These are phyloP conservation scores for Parazoanthus darwini DNA, from an alignment of 92 coral and sea anemone species.

Conservation along the genomic window DNA sequence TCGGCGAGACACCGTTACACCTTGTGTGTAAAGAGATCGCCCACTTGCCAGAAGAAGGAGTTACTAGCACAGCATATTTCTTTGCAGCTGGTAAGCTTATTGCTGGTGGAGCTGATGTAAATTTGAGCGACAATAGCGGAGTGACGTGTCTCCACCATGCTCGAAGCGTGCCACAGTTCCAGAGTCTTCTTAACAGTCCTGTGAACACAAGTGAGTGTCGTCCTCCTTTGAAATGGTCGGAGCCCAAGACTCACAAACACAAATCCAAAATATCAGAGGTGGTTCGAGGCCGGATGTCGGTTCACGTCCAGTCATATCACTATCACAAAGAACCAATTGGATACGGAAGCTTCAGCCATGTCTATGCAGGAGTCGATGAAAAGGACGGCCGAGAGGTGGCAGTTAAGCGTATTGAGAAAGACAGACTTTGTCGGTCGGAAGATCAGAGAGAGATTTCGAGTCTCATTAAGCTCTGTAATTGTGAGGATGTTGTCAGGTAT, in stretches of 20 bases:
- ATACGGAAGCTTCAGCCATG: constrained; percentile 43
- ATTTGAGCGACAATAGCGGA: not conserved
- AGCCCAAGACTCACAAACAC: constrained; percentile 34
- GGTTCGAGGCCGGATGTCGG: constrained; percentile 32
- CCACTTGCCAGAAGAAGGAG: not conserved
- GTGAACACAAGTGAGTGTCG: not conserved
- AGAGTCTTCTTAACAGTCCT: constrained; percentile 1
- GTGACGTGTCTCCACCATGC: not conserved
- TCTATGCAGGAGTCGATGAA: constrained; percentile 50
- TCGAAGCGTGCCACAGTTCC: not conserved
- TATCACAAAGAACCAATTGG: constrained; percentile 42
- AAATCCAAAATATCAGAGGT: constrained; percentile 32
- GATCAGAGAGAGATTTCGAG: constrained; percentile 48
- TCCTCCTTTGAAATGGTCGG: constrained; percentile 20
- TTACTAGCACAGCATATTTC: not conserved
- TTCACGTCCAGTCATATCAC: not conserved
- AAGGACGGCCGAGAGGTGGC: constrained; percentile 58
- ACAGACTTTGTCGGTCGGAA: constrained; percentile 37
- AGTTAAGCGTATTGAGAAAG: constrained; percentile 52
- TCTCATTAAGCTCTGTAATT: constrained; percentile 44
- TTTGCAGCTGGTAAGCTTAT: constrained; percentile 8
- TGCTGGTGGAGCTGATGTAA: constrained; percentile 17
- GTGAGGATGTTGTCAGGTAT: constrained; percentile 55
- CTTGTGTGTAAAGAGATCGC: constrained; percentile 11
- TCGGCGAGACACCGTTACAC: constrained; percentile 22